Evolutionary conservation across 2,797 vertebrate species (phyloP), one percentile per base, ranked within the genome.

Genomic region (Gymnopithys bicolor): DNA sequence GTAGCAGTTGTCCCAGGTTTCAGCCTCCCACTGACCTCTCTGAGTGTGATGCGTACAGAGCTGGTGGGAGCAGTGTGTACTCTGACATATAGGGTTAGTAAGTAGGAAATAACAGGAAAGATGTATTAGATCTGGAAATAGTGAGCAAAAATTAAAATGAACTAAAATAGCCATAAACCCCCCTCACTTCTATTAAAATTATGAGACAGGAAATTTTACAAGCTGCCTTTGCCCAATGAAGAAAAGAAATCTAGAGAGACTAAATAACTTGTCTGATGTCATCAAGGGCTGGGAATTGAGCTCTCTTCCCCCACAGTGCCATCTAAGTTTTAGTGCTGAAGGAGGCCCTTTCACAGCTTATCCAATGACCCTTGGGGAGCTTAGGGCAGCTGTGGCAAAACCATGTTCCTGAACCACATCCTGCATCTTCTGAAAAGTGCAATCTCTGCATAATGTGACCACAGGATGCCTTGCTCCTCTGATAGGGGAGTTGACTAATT

Each of bases 401-500:
- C 70, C 48, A 1, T n/a, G 59, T 87, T 90, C 83, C 77, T 82
- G 66, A 23, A 37, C 74, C 80, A 63, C 90, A 74, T 93, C 91
- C 93, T 82, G 80, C 80, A 23, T 82, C 80, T 90, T 59, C 74
- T 71, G 76, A n/a, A 73, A 94, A 89, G 43, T n/a, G 33, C 55
- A 84, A 0, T n/a, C 80, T 83, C 41, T 67, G 74, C 83, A 49
- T 56, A 76, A 76, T 67, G 35, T 60, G 69, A 78, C 89, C 83
- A 33, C 85, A 88, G 76, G 79, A 84, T 86, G 87, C 43, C 62
- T 73, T 81, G n/a, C 28, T 45, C 35, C 73, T 78, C 85, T 88
- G 77, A 69, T 33, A 83, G 79, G 24, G 45, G 60, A 92, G n/a
- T 5, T 92, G 87, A 93, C 89, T 93, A 78, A 92, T 83, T 91